phyloP scores from a whole-genome alignment of 2,797 vertebrate species.

The Remorina albescens region DNA sequence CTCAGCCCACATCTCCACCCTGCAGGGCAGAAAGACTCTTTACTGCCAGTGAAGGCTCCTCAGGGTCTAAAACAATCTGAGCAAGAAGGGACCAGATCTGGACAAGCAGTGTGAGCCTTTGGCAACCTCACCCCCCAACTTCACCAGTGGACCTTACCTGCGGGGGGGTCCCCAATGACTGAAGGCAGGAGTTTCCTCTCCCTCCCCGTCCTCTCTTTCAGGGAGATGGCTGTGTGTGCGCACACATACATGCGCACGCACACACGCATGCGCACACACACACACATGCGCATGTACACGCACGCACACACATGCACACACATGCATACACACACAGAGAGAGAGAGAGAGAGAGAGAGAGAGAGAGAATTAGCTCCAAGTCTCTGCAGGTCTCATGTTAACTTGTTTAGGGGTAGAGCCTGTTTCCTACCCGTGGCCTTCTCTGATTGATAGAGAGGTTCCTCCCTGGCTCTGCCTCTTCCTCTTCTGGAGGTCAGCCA shows the following conservation, averaged over 20 bases:
- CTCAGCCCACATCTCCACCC: slow-evolving; percentile 93
- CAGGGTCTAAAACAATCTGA: neutral
- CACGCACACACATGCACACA: too few relatives aligned
- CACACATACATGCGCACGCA: too few relatives aligned
- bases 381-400: neutral
- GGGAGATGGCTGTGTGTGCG: slow-evolving; percentile 87
- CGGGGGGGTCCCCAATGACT: slow-evolving; percentile 96
- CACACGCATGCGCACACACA: too few relatives aligned
- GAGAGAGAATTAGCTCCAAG: too few relatives aligned
- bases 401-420: neutral
- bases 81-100: too few relatives aligned
- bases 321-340: too few relatives aligned
- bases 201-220: slow-evolving; percentile 95
- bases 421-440: slow-evolving; percentile 63
- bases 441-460: slow-evolving; percentile 57
- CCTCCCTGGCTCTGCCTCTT: slow-evolving; percentile 74
- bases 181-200: slow-evolving; percentile 94
- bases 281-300: too few relatives aligned
- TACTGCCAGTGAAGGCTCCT: neutral
- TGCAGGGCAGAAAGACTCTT: slow-evolving; percentile 47
- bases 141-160: slow-evolving; percentile 76
- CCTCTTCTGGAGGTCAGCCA: slow-evolving; percentile 51
- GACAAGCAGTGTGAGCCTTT: neutral
- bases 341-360: too few relatives aligned
- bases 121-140: too few relatives aligned